Base-by-base conservation (phyloP, 2,797 vertebrate genomes). In the Miopithecus talapoin region DNA sequence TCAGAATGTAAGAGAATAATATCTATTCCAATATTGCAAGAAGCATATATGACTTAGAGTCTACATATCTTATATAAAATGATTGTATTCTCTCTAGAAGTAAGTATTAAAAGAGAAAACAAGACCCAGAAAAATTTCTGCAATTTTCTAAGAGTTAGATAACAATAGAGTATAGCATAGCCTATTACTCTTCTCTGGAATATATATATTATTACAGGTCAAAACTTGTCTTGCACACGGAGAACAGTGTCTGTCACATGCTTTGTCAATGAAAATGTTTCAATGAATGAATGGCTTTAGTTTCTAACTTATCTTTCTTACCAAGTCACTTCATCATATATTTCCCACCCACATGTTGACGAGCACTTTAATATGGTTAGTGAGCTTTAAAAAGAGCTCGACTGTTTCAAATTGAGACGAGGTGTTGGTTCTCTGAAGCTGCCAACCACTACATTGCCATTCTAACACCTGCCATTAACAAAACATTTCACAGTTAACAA, bases 51-150 rank as follows among this genome's bases (percentile, higher is more conserved):
- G 68, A 88, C 22, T 92, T 90, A 78, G 36, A 41, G 8, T 85
- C 41, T 7, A 72, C 24, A 24, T 41, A 43, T 48, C 53, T 70
- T 39, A 61, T 21, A 22, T 70, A 75, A 94, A 85, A 68, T 50
- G 59, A 80, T 61, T 5, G 30, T 74, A 16, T 80, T 88, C 41
- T 72, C 48, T 85, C 16, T 76, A 48, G 30, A 36, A 92, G 22
- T 64, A 64, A 84, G n/a, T n/a, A 85, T 50, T 76, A 5, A 93
- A 91, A 94, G 53, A 85, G 36, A 80, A 95, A 96, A 92, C 14
- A 50, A 91, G 53, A 14, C 5, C 33, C 43, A 55, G 39, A 59
- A 96, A 88, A 92, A 21, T 21, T 22, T 76, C 41, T 89, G 14
- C 64, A 72, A 93, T 59, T 88, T 89, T 2, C n/a, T 94, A 85